Base-by-base conservation (phyloP, 2,888 invertebrate species). In the Drosophila neonasuta region DNA sequence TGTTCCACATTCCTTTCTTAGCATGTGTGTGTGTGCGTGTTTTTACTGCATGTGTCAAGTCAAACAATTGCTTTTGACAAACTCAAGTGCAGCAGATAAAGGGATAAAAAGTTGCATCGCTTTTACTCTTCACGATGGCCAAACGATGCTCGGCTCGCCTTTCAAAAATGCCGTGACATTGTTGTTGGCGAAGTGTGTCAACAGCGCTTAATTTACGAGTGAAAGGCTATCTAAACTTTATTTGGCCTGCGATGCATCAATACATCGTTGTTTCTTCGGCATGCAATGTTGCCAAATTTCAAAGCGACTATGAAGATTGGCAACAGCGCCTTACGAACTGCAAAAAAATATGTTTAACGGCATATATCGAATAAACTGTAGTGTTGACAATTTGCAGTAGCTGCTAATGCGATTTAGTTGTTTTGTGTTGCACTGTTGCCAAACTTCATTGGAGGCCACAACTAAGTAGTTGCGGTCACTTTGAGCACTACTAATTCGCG, bases 21-120 rank as follows among this genome's bases (percentile, higher is more conserved):
- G 20, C 48, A 42, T 46, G 20, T 32, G 59, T 51, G 54, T 32
- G 24, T 45, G 46, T 32, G 30, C 42, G 32, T 57, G 29, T 34
- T 17, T 15, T 45, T 15, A 39, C 59, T 59, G 63, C 63, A 54
- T 71, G 52, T 68, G 44, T 44, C 70, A 77, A 79, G 74, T 67
- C 74, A 81, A 71, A 81, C 85, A 80, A 84, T 81, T 81, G 80
- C 71, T 79, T 63, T 69, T 74, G 82, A 85, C 85, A 79, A 68
- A 66, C 85, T 77, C 74, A 85, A 80, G 80, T 72, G 82, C 68
- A 68, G 64, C 85, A 79, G 80, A 79, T 79, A 85, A 82, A 71
- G 58, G 70, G 77, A 71, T 74, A 71, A 77, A 74, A 66, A 66
- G 58, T 62, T 62, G 58, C 46, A 61, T 39, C 36, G 46, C 61